These are phyloP conservation scores for Rhagoletis zephyria DNA, from an alignment of 1,140 invertebrate genomes.

Conservation along the genomic window DNA sequence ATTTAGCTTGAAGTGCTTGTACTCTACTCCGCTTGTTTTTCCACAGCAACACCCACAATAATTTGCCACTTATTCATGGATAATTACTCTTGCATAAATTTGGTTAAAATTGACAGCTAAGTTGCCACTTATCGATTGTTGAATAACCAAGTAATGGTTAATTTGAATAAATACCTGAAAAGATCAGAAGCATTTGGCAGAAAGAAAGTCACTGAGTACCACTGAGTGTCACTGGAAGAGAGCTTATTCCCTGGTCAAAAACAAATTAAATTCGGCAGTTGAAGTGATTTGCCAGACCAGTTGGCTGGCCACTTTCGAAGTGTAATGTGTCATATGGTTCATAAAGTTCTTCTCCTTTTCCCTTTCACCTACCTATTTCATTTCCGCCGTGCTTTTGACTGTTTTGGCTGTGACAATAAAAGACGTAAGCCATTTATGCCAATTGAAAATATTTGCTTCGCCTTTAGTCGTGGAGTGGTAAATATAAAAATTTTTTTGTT, in stretches of 20 bases:
- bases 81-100: slow-evolving; percentile 16
- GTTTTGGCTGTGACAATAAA: background rate
- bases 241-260: too few species aligned
- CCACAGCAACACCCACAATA: slow-evolving; percentile 13
- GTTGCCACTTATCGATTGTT: slow-evolving; percentile 25
- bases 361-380: background rate
- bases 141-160: background rate
- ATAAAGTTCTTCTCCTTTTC: background rate
- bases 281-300: too few species aligned
- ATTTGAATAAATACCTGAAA: too few species aligned
- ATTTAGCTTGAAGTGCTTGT: background rate
- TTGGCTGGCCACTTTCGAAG: background rate
- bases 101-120: background rate
- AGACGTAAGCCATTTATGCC: background rate
- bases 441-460: background rate
- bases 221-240: too few species aligned
- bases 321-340: background rate
- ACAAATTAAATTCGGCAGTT: too few species aligned
- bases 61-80: slow-evolving; percentile 33
- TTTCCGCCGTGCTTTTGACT: background rate
- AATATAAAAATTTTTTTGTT: background rate
- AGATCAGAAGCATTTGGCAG: too few species aligned
- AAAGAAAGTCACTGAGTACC: too few species aligned
- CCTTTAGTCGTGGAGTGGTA: background rate
- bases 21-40: background rate